Evolutionary conservation across 1,140 invertebrate species (phyloP), one percentile per base, ranked within the genome.

Genomic region (Ephestia elutella): DNA sequence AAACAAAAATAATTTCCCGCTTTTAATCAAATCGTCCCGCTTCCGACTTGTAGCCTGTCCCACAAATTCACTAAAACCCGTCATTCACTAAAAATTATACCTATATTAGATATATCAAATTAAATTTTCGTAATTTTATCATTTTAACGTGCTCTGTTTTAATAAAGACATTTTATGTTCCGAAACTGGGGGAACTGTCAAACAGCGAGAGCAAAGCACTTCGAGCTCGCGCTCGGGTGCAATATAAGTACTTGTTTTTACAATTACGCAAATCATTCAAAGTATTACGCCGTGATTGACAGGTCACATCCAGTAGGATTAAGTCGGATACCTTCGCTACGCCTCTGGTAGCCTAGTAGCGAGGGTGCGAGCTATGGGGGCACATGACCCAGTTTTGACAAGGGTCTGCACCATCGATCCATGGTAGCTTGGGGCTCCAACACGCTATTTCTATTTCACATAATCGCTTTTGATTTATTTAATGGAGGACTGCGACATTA

Each of bases 391-490:
- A 56, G 35, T 56, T 56, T 56, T 17, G 18, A 18, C n/a, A 18
- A 62, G 69, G 70, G 62, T 63, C 60, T 60, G 59, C 70, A 76
- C 75, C 77, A 83, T 83, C 80, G 80, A 83, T 83, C 80, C 78
- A 78, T 71, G 72, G 71, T 15, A 3, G n/a, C 38, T 44, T 44
- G 50, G 50, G 50, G 50, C 17, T 25, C 50, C 21, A n/a, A 25
- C 50, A 53, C 50, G 50, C 50, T 53, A 53, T 21, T 53, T 53
- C 50, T 53, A 53, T 21, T 53, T 53, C 50, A 53, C 50, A 53
- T 53, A 53, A 53, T 53, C 50, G 50, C 50, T 25, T 53, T 17
- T 53, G 50, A 53, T 53, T 53, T 53, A 53, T 53, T 53, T 53
- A 53, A 53, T 53, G 50, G 50, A 25, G 21, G 50, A 35, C 9